Conservation (phyloP, 2,888 invertebrate species). For the Lycaena phlaeas region DNA sequence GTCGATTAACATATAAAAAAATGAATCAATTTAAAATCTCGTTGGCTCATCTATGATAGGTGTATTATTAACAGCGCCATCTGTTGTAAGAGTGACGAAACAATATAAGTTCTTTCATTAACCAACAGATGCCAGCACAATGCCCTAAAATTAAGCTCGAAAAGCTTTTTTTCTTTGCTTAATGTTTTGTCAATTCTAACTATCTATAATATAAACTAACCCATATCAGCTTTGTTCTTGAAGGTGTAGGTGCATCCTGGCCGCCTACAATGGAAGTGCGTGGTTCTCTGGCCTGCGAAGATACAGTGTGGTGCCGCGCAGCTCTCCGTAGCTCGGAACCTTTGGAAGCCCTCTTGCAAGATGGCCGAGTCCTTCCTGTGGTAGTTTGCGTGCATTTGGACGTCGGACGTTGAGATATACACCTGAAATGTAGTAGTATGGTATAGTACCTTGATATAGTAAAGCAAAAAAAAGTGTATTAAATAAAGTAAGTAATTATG, state of each 20-base stretch:
- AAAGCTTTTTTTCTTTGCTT: no score
- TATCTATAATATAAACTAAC: no score
- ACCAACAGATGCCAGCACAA: not conserved
- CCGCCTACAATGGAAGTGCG: slow-evolving; percentile 97
- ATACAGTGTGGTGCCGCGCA: slow-evolving; percentile 93
- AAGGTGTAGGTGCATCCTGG: slow-evolving; percentile 95
- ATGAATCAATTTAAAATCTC: no score
- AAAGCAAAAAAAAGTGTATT: no score
- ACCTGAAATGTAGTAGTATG: slow-evolving; percentile 72
- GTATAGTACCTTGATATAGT: no score
- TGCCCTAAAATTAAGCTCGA: not conserved
- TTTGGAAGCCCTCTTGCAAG: slow-evolving; percentile 97
- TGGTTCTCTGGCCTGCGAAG: slow-evolving; percentile 95
- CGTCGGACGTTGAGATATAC: slow-evolving; percentile 98
- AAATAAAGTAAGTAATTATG: no score
- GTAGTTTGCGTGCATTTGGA: slow-evolving; percentile 99
- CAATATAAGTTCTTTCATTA: not conserved
- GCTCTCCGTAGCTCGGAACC: slow-evolving; percentile 96
- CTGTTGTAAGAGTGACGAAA: not conserved
- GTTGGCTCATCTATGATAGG: no score
- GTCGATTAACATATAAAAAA: no score
- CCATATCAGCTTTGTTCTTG: slow-evolving; percentile 99
- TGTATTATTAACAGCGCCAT: no score
- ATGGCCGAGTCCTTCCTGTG: slow-evolving; percentile 98
- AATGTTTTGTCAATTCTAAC: no score